Conservation (phyloP, 2,113 vertebrate genomes). For the Myotis brandtii region DNA sequence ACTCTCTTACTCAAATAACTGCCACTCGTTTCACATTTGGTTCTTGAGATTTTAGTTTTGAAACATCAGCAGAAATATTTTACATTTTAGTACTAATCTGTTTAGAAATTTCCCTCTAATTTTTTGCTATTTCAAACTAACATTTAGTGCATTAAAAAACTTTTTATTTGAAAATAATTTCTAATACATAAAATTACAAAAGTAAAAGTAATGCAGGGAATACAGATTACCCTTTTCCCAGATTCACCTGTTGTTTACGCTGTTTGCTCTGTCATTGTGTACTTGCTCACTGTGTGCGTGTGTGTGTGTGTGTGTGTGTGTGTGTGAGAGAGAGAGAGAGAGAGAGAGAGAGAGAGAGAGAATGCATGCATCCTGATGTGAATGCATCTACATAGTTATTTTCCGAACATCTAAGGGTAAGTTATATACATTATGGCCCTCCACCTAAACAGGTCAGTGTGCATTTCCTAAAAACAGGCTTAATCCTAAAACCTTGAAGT, state of each 20-base stretch:
- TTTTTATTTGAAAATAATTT: not conserved
- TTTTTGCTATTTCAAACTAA: not conserved
- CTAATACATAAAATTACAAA: not conserved
- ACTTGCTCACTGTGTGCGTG: not conserved
- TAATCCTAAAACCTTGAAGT: not conserved
- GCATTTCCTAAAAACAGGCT: not conserved
- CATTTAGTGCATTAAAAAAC: not conserved
- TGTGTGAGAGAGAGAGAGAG: too few species aligned
- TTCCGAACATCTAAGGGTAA: not conserved
- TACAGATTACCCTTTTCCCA: not conserved
- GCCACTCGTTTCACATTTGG: not conserved
- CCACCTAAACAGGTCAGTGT: fast-evolving
- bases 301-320: not conserved
- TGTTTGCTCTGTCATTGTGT: not conserved
- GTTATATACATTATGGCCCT: not conserved
- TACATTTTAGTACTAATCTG: not conserved
- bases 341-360: too few species aligned
- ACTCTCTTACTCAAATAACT: not conserved
- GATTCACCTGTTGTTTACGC: not conserved
- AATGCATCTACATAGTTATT: not conserved
- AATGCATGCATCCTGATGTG: not conserved
- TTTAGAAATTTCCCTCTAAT: not conserved
- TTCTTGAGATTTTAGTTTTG: not conserved
- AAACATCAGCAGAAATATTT: not conserved
- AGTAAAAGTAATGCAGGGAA: not conserved